phyloP scores from a whole-genome alignment of 2,797 vertebrate species.

The Eulemur coronatus region DNA sequence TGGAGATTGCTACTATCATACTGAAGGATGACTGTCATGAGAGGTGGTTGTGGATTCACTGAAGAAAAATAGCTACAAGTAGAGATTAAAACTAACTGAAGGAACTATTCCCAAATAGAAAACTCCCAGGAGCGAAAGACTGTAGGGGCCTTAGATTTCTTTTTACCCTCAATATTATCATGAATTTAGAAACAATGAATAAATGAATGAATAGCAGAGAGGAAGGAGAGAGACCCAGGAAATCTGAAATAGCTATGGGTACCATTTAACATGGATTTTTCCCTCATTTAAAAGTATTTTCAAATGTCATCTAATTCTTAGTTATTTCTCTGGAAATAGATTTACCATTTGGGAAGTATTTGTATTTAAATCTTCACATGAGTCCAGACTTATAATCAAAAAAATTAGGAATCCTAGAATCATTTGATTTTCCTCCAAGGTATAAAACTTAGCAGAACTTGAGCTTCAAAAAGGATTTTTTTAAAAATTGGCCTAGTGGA shows the following conservation, averaged over 20 bases:
- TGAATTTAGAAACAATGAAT: background rate
- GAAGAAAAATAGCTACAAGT: background rate
- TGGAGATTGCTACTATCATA: background rate
- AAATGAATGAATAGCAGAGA: background rate
- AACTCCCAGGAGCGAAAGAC: background rate
- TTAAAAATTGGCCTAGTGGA: background rate
- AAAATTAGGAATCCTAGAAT: constrained; percentile 31
- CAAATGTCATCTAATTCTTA: constrained; percentile 29
- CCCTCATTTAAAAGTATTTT: constrained; percentile 34
- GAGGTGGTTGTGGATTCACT: background rate
- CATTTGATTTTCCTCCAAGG: constrained; percentile 51
- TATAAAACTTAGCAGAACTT: constrained; percentile 46
- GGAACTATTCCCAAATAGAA: background rate
- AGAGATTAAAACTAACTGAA: background rate
- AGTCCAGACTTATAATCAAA: constrained; percentile 34
- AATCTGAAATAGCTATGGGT: background rate
- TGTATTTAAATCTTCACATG: constrained; percentile 54
- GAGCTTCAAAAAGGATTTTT: background rate
- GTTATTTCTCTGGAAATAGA: constrained; percentile 55
- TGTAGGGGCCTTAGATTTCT: background rate
- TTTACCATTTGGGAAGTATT: constrained; percentile 51
- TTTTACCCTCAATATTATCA: background rate
- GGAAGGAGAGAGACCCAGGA: background rate
- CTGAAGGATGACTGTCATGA: background rate
- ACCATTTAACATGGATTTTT: background rate